Base-by-base conservation (phyloP, 1,140 invertebrate species). In the Chironomus tepperi region DNA sequence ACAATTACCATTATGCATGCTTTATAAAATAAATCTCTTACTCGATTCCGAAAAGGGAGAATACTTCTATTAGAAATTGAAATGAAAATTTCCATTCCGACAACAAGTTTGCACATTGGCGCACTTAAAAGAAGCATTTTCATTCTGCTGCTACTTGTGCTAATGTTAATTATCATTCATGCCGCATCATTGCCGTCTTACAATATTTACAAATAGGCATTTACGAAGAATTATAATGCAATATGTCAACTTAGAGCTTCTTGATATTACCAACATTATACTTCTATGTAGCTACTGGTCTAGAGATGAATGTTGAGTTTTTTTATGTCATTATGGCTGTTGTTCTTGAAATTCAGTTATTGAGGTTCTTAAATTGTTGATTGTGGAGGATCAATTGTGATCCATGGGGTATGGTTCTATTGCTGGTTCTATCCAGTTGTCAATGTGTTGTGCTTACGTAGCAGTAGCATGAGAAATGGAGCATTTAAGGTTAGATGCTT, bases 81-180 rank as follows among this genome's bases (percentile, higher is more conserved):
- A 47, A 15, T 3, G 7, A 47, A 57, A 57, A 57, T n/a, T 15
- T 47, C 8, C 43, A 3, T 9, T 1, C n/a, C n/a, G 12, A 5
- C 47, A 12, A 57, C 9, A 12, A n/a, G 47, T n/a, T n/a, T 57
- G 5, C 12, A 57, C 12, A 12, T n/a, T 57, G 47, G 47, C 47
- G 8, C 47, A 57, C 47, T 57, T 57, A n/a, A 57, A 12, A n/a
- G 47, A 12, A 57, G 12, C 3, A 57, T 5, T 12, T n/a, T n/a
- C 12, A 57, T 57, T 57, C 47, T n/a, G 12, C 12, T 10, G 47
- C 47, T 70, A 21, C 65, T 19, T 19, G 16, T 21, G 16, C 65
- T 70, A 70, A 19, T 18, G 65, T 70, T 70, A 70, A 70, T 70
- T 70, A 70, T 70, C 65, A 70, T 70, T 70, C 65, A 70, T 70